Base-by-base conservation (phyloP, 2,888 invertebrate genomes). In the Anorthoa munda region DNA sequence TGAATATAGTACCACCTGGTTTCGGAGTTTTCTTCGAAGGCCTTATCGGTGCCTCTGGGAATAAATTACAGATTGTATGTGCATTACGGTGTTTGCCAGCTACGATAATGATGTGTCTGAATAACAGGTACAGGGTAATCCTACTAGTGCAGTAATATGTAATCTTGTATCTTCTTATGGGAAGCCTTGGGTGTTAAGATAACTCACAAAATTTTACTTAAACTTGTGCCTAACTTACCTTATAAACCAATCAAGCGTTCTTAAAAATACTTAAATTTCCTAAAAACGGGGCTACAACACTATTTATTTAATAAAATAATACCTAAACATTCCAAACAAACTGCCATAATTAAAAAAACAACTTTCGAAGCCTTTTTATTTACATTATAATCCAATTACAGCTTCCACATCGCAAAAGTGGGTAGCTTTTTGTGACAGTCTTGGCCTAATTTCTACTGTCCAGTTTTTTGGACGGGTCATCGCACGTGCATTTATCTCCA, bases 401-500 rank as follows among this genome's bases (percentile, higher is more conserved):
- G 72, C 74, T 80, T 83, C 83, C 82, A 80, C 73, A 79, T 86
- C 79, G 85, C 90, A 92, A 90, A 90, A 88, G 89, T 87, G 88
- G 88, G 88, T 84, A 88, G 78, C 85, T 88, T 88, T 89, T 86
- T 87, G 89, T 92, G 91, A 91, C 89, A 90, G 90, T 89, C 91
- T 89, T 92, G 93, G 77, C 94, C 93, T 89, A 93, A 94, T 93
- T 94, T 92, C 84, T 89, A 82, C 86, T 82, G 89, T 91, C 90
- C 83, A 86, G 81, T 90, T 93, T 76, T 83, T 90, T 84, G 85
- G 82, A 83, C 87, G 84, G 90, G 90, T 91, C 92, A 90, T 89
- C 88, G 85, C 81, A 83, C 81, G 86, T 88, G 85, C 92, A 94
- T 95, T 95, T 94, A 94, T 95, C 93, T 92, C 91, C 94, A 93